These are phyloP conservation scores for Axinella damicornis DNA, from an alignment of 37 sponge, comb jelly and placozoan genomes.

Conservation along the genomic window DNA sequence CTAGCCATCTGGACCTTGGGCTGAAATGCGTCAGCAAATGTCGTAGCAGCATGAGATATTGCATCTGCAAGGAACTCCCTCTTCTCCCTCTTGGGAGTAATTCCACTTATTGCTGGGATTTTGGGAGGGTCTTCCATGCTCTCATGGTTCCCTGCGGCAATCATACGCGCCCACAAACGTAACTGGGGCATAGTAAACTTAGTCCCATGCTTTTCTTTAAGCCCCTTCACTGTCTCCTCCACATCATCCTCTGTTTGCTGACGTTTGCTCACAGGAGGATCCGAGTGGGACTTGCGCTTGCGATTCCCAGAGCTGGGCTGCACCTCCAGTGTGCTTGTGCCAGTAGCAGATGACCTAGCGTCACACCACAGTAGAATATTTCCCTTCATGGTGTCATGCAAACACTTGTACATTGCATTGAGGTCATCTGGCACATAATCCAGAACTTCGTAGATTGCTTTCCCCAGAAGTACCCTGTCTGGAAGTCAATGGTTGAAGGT, in stretches of 20 bases:
- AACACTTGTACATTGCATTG: not conserved
- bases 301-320: no score
- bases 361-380: constrained; percentile 13
- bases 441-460: constrained; percentile 6
- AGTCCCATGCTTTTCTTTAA: not conserved
- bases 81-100: not conserved
- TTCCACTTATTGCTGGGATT: not conserved
- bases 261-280: not conserved
- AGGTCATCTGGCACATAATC: not conserved
- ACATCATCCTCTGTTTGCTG: not conserved
- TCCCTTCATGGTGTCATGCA: not conserved
- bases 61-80: no score
- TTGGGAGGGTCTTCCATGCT: constrained; percentile 4
- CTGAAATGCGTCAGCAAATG: no score
- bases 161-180: constrained; percentile 9
- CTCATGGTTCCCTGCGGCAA: constrained; percentile 4
- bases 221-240: not conserved
- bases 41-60: no score
- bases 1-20: no score
- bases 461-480: not conserved
- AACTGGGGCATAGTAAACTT: constrained; percentile 1
- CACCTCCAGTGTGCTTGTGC: no score
- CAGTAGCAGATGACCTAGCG: not conserved
- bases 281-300: no score
- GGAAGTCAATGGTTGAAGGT: not conserved